phyloP scores from a whole-genome alignment of 2,797 vertebrate species.

The Coracias cyanogaster region DNA sequence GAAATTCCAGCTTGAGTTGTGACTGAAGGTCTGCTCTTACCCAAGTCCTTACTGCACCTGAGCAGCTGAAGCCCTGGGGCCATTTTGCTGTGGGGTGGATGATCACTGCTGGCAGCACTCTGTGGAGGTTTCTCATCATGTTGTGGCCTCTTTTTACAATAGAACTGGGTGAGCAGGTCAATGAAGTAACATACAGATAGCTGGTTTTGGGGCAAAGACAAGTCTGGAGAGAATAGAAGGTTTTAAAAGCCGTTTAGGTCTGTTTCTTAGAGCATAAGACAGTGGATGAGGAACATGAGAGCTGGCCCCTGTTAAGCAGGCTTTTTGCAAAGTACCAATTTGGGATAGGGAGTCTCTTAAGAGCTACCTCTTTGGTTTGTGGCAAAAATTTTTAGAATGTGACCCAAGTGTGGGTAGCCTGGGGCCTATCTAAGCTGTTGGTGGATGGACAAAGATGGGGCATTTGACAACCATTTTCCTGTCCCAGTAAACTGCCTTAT shows the following conservation, averaged over 20 bases:
- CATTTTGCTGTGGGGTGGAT: not conserved
- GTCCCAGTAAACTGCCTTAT: not conserved
- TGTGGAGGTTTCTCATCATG: not conserved
- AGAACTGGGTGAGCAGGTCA: fast-evolving
- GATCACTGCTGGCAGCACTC: fast-evolving
- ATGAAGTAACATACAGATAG: not conserved
- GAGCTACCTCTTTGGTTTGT: not conserved
- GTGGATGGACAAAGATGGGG: not conserved
- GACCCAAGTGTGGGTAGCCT: not conserved
- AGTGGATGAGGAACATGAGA: not conserved
- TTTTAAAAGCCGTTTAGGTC: not conserved
- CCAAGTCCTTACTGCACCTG: fast-evolving
- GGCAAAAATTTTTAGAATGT: not conserved
- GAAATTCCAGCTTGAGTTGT: not conserved
- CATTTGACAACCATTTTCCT: not conserved
- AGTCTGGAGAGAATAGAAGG: not conserved
- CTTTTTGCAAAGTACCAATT: not conserved
- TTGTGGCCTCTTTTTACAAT: not conserved
- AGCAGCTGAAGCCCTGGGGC: not conserved
- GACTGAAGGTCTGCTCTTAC: not conserved
- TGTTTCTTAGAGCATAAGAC: not conserved
- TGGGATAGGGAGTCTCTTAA: not conserved
- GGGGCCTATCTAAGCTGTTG: not conserved
- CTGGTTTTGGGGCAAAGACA: not conserved
- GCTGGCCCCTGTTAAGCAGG: not conserved